These are phyloP conservation scores for Cantharis nigra DNA, from an alignment of 2,888 invertebrate genomes.

Conservation along the genomic window DNA sequence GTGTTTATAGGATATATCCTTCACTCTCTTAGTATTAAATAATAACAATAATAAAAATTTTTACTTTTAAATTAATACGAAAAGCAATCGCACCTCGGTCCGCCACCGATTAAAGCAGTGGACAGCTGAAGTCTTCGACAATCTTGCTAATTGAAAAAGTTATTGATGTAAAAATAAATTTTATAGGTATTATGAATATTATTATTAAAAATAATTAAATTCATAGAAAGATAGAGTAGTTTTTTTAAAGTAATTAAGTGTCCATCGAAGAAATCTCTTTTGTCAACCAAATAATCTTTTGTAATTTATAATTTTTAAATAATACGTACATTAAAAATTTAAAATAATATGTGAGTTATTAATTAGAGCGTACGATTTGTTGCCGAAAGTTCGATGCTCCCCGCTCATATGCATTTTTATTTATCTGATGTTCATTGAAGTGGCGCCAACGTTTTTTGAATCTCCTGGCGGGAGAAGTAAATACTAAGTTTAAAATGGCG, in stretches of 20 bases:
- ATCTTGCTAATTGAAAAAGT: too few species aligned
- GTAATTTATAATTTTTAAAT: background rate
- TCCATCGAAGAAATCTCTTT: background rate
- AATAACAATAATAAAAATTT: too few species aligned
- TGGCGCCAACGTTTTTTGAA: constrained; percentile 23
- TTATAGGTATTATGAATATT: background rate
- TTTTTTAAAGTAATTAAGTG: background rate
- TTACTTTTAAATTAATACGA: too few species aligned
- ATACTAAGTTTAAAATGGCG: constrained; percentile 31
- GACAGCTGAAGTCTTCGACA: too few species aligned
- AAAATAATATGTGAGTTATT: background rate
- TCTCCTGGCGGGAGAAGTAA: constrained; percentile 23
- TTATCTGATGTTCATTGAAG: constrained; percentile 7
- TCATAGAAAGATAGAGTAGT: background rate
- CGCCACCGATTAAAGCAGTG: too few species aligned
- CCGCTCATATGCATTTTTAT: background rate
- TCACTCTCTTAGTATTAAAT: too few species aligned
- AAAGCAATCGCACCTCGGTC: too few species aligned
- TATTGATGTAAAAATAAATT: background rate
- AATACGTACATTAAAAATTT: background rate
- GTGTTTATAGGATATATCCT: too few species aligned
- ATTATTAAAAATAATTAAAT: background rate
- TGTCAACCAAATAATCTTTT: background rate
- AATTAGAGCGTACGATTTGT: constrained; percentile 3
- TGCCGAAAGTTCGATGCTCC: constrained; percentile 21